These are phyloP conservation scores for Eristalis intricaria DNA, from an alignment of 2,888 invertebrate species.

Conservation along the genomic window DNA sequence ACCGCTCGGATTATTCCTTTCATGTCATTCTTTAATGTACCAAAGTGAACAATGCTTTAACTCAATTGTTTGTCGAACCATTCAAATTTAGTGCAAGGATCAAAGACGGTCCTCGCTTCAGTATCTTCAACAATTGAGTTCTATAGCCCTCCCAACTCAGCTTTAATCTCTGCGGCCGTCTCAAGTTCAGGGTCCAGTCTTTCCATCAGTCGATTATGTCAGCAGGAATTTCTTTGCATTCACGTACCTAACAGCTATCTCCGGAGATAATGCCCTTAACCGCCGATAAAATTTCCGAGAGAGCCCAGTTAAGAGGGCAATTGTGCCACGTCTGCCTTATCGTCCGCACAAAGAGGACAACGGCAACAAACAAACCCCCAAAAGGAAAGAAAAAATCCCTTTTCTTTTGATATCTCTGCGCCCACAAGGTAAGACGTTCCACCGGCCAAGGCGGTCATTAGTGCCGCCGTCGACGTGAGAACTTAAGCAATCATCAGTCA, in stretches of 20 bases:
- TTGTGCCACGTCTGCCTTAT: background rate
- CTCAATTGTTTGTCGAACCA: too few species aligned
- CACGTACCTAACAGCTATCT: background rate
- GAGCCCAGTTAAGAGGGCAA: background rate
- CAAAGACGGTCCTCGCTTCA: too few species aligned
- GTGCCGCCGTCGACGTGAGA: background rate
- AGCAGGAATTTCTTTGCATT: too few species aligned
- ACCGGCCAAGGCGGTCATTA: background rate
- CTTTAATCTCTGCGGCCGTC: background rate
- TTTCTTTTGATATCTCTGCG: background rate
- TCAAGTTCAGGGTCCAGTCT: background rate
- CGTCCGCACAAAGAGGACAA: background rate
- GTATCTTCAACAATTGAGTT: background rate
- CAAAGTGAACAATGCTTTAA: too few species aligned
- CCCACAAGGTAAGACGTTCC: background rate
- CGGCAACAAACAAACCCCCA: background rate
- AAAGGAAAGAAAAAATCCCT: background rate
- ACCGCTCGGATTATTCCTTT: too few species aligned
- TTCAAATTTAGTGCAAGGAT: background rate
- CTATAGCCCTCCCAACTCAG: background rate
- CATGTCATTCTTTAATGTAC: too few species aligned
- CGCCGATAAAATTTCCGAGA: background rate
- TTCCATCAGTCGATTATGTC: background rate
- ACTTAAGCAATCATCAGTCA: background rate
- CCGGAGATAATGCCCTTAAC: background rate